Percentiles rank a stretch among this genome's conserved stretches.
These are phyloP conservation scores for Empidonax traillii DNA, from an alignment of 2,113 vertebrate genomes.

Conservation along the genomic window DNA sequence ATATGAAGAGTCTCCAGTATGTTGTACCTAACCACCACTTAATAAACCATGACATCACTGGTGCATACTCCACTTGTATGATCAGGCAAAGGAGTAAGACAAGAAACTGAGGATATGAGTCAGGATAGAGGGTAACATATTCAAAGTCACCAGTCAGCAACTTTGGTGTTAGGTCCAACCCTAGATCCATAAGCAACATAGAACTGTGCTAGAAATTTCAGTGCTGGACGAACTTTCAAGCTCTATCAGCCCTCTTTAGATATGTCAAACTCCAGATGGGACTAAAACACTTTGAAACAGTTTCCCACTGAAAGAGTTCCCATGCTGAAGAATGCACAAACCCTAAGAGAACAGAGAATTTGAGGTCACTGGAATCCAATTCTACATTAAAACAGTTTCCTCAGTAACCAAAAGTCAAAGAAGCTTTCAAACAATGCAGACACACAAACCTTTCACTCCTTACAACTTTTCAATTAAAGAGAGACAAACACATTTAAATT, in stretches of 20 bases:
- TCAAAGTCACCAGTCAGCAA: background rate
- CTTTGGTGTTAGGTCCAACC: fast-evolving
- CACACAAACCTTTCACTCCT: background rate
- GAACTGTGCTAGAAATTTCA: background rate
- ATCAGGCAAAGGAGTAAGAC: background rate
- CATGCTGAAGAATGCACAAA: background rate
- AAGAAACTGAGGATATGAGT: background rate
- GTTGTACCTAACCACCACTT: background rate
- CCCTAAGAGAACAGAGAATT: background rate
- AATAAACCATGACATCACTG: background rate
- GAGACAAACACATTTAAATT: background rate
- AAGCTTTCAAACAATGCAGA: background rate
- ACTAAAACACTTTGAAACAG: background rate
- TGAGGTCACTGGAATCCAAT: background rate
- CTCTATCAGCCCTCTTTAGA: background rate
- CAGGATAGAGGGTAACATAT: background rate
- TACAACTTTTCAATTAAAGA: constrained; percentile 17
- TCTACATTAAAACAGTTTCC: constrained; percentile 18
- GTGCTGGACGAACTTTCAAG: background rate
- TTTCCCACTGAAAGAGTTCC: background rate
- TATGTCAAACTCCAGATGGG: background rate
- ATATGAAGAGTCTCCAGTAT: background rate
- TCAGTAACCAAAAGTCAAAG: constrained; percentile 26
- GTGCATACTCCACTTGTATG: background rate
- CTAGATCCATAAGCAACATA: fast-evolving